phyloP scores from a whole-genome alignment of 2,888 invertebrate species.

The Zele albiditarsus region DNA sequence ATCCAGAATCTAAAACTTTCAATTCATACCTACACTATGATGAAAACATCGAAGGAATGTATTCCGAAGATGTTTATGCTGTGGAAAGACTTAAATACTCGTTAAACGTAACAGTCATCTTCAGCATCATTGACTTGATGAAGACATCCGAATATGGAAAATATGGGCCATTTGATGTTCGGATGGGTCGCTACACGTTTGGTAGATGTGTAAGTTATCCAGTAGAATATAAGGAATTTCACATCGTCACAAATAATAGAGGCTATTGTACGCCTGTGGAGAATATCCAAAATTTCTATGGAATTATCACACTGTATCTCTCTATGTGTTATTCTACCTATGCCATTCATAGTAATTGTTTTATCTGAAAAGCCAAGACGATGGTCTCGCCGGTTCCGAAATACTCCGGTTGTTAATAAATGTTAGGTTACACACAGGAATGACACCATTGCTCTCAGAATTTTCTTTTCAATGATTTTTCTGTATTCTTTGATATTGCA shows the following conservation, averaged over 20 bases:
- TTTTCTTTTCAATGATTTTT: slow-evolving; percentile 20
- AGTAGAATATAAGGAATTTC: not conserved
- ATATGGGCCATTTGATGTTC: not conserved
- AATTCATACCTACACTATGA: too few species aligned
- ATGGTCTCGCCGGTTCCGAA: not conserved
- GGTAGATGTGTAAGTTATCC: not conserved
- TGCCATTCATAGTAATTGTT: not conserved
- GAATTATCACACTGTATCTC: not conserved
- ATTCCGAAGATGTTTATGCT: too few species aligned
- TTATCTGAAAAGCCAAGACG: not conserved
- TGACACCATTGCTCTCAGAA: not conserved
- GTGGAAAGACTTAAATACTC: too few species aligned
- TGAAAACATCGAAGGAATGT: too few species aligned
- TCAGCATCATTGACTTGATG: too few species aligned
- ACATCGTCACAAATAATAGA: not conserved
- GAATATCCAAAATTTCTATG: slow-evolving; percentile 18
- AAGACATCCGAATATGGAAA: too few species aligned
- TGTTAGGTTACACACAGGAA: not conserved
- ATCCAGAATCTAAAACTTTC: too few species aligned
- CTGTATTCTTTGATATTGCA: slow-evolving; percentile 16
- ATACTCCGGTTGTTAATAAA: slow-evolving; percentile 10
- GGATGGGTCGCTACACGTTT: not conserved
- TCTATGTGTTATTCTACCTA: slow-evolving; percentile 1
- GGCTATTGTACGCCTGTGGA: slow-evolving; percentile 10
- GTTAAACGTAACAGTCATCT: too few species aligned